Evolutionary conservation across 2,888 invertebrate species (phyloP).

Genomic region (Conchocele bisecta): DNA sequence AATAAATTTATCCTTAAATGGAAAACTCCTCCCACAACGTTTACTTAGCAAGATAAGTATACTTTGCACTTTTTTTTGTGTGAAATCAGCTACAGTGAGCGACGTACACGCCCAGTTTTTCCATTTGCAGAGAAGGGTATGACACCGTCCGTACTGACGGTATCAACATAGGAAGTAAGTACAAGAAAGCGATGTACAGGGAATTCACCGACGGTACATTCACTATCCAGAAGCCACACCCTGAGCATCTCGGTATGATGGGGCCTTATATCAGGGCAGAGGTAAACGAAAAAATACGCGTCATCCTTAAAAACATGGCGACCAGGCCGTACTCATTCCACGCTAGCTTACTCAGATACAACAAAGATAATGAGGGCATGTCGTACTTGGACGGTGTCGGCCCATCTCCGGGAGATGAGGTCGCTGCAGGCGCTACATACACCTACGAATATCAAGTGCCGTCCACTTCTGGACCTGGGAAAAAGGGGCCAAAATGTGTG

Average conservation of each 20-base stretch:
- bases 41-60: too few relatives aligned
- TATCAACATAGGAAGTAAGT: slow-evolving; percentile 48
- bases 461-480: not conserved
- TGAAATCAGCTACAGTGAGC: too few relatives aligned
- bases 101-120: too few relatives aligned
- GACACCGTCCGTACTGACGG: slow-evolving; percentile 37
- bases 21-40: too few relatives aligned
- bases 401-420: not conserved
- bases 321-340: slow-evolving; percentile 22
- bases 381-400: not conserved
- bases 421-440: not conserved
- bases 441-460: not conserved
- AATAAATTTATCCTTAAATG: too few relatives aligned
- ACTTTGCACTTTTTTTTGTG: too few relatives aligned
- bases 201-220: not conserved
- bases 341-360: slow-evolving; percentile 17
- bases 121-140: slow-evolving; percentile 43
- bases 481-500: not conserved
- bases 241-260: slow-evolving; percentile 41
- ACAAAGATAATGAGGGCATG: slow-evolving; percentile 44
- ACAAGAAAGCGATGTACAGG: slow-evolving; percentile 58
- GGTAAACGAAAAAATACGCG: slow-evolving; percentile 65
- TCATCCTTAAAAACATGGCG: slow-evolving; percentile 46
- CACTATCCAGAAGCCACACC: not conserved
- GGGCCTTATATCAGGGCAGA: slow-evolving; percentile 70